Evolutionary conservation across 2,888 invertebrate species (phyloP), one percentile per base, ranked within the genome.

Genomic region (Drosophila monieri): DNA sequence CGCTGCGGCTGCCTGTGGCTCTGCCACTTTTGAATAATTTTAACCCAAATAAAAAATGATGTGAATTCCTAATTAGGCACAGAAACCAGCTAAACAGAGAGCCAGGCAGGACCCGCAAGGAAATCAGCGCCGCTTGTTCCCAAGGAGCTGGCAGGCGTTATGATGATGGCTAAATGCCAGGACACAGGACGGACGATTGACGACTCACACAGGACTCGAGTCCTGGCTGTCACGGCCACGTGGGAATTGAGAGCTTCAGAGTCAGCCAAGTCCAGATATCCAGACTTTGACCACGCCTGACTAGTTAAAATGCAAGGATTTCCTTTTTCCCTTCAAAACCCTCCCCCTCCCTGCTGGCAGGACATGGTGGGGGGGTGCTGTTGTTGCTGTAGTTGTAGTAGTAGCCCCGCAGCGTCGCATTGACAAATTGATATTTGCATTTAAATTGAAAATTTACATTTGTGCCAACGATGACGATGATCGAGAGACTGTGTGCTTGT

Each of bases 371-470:
- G 32, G 18, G 18, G 18, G 18, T n/a, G n/a, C 9, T 32, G 12
- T 44, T 46, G 59, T 47, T 39, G 10, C 43, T 39, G 39, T 21
- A 48, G 23, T 32, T 39, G 41, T 21, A 18, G 32, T 15, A 35
- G 47, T 30, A 48, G 43, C 70, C 58, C 56, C 49, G 49, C 47
- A 47, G 51, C 52, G 47, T 62, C 62, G 74, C 80, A 91, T 91
- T 91, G 91, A 91, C 91, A 91, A 91, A 91, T 91, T 91, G 91
- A 91, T 91, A 91, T 91, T 91, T 91, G 91, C 91, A 91, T 91
- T 91, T 91, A 91, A 91, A 91, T 91, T 91, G 91, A 91, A 91
- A 91, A 91, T 91, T 90, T 91, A 91, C 91, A 91, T 90, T 91
- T 90, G 89, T 88, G 73, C 81, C 55, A 59, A 47, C 70, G 51